Evolutionary conservation across 2,113 vertebrate genomes (phyloP).

Genomic region (Tyto alba): DNA sequence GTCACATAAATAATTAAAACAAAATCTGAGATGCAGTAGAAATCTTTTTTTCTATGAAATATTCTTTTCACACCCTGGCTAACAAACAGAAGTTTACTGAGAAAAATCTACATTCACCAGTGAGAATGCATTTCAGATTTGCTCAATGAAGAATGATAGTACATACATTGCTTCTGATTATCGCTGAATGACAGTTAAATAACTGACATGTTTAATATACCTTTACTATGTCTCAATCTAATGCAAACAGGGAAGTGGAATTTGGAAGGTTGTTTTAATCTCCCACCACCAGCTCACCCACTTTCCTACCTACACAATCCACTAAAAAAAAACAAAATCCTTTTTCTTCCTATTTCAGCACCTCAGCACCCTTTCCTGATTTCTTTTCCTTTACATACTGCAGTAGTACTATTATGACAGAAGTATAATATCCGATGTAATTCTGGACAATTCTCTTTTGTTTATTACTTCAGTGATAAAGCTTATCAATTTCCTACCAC

Average conservation of each 20-base stretch:
- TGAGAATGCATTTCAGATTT: neutral
- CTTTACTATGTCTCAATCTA: neutral
- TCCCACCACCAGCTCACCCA: neutral
- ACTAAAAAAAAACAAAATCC: neutral
- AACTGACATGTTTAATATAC: neutral
- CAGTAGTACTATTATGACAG: neutral
- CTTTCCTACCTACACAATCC: neutral
- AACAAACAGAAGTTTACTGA: neutral
- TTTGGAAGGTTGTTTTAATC: neutral
- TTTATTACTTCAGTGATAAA: neutral
- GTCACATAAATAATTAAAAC: constrained; percentile 7
- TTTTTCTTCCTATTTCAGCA: neutral
- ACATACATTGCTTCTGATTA: neutral
- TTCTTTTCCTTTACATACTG: neutral
- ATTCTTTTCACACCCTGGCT: neutral
- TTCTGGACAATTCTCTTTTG: neutral
- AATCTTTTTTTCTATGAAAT: neutral
- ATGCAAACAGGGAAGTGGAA: neutral
- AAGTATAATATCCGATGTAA: neutral
- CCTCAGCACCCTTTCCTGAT: neutral
- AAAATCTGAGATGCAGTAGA: neutral
- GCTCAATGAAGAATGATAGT: neutral
- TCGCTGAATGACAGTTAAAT: neutral
- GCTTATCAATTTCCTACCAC: neutral
- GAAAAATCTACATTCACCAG: neutral